These are phyloP conservation scores for Baccha elongata DNA, from an alignment of 2,888 invertebrate species.

Conservation along the genomic window DNA sequence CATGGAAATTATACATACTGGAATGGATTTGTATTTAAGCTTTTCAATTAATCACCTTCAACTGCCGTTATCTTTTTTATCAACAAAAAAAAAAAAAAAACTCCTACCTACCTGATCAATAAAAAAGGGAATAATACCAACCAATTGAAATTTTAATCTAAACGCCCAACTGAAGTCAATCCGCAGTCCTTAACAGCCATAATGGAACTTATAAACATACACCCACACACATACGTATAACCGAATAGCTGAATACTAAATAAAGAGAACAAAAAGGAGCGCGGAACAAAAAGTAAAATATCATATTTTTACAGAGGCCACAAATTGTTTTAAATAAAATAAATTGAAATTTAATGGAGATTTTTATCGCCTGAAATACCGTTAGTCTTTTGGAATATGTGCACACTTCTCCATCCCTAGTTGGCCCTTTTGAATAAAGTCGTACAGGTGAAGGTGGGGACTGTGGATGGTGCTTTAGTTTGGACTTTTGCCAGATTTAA, in stretches of 20 bases:
- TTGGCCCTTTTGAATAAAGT: neutral
- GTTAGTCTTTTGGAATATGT: constrained; percentile 59
- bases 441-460: neutral
- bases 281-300: neutral
- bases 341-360: constrained; percentile 72
- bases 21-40: constrained; percentile 30
- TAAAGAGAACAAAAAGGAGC: neutral
- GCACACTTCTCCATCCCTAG: constrained; percentile 13
- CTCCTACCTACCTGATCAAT: neutral
- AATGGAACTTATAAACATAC: constrained; percentile 16
- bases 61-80: constrained; percentile 24
- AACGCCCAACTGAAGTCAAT: constrained; percentile 29
- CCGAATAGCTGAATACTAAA: constrained; percentile 30
- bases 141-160: constrained; percentile 52
- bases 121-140: constrained; percentile 22
- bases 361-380: constrained; percentile 70
- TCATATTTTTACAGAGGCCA: constrained; percentile 47
- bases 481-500: constrained; percentile 64
- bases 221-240: neutral
- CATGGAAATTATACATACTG: neutral
- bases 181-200: constrained; percentile 36
- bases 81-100: constrained; percentile 1
- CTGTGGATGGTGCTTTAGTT: constrained; percentile 32
- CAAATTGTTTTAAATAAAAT: constrained; percentile 73
- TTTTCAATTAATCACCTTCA: constrained; percentile 27